phyloP scores from a whole-genome alignment of 2,888 invertebrate genomes.

The Protonemura montana region DNA sequence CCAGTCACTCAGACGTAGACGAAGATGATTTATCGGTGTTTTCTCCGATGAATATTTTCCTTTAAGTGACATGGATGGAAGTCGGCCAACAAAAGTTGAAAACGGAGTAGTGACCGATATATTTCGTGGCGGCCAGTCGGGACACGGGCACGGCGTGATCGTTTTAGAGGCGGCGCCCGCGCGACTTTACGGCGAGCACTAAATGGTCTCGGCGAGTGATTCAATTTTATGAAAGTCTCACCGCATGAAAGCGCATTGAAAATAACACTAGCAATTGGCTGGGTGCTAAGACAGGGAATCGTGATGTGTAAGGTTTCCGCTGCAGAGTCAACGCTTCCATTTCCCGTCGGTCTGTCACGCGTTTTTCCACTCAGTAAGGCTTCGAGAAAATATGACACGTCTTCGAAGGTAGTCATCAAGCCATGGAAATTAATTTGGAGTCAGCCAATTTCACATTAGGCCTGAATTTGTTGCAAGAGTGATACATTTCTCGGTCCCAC shows the following conservation, averaged over 20 bases:
- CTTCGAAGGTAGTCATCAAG: not conserved
- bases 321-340: not conserved
- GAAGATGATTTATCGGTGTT: not conserved
- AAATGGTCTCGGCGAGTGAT: not conserved
- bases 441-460: not conserved
- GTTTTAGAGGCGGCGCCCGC: not conserved
- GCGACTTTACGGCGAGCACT: not conserved
- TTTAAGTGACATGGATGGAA: not conserved
- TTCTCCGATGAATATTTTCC: not conserved
- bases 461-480: no score
- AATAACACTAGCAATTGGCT: not conserved
- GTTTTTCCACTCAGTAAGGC: not conserved
- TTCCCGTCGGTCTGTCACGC: not conserved
- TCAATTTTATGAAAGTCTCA: not conserved
- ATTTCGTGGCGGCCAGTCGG: not conserved
- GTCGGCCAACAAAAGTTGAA: not conserved
- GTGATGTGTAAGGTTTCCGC: not conserved
- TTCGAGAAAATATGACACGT: not conserved
- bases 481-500: no score
- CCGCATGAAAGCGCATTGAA: not conserved
- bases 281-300: not conserved
- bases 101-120: not conserved
- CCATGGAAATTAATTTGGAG: not conserved
- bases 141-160: not conserved
- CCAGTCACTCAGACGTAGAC: not conserved